Percentiles rank a stretch among this genome's conserved stretches.
Evolutionary conservation across 2,888 invertebrate species (phyloP).

Genomic region (Diplolepis rosae): DNA sequence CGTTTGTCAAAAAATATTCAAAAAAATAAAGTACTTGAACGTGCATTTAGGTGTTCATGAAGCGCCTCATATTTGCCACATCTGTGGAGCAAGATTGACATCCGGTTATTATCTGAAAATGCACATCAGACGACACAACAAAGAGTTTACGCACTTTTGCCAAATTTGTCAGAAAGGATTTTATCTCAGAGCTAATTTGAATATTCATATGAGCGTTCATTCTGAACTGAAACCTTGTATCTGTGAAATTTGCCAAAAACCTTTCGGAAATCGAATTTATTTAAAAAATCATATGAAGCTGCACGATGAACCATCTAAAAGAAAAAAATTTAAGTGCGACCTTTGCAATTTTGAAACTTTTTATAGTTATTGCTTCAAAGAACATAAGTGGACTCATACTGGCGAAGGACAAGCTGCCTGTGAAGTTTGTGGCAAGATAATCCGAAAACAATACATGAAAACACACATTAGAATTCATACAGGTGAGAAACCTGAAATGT

Average conservation of each 20-base stretch:
- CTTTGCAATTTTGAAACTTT: constrained; percentile 72
- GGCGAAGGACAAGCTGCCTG: constrained; percentile 69
- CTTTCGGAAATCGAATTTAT: constrained; percentile 75
- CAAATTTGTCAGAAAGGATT: constrained; percentile 69
- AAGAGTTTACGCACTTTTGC: constrained; percentile 73
- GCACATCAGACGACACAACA: constrained; percentile 67
- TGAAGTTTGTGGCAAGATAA: constrained; percentile 70
- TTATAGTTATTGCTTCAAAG: constrained; percentile 71
- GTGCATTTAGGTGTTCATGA: constrained; percentile 57
- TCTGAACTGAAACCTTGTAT: constrained; percentile 53
- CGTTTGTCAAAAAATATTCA: constrained; percentile 61
- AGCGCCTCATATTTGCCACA: constrained; percentile 74
- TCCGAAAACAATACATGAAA: constrained; percentile 63
- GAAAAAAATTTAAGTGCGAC: constrained; percentile 76
- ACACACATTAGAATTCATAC: constrained; percentile 62
- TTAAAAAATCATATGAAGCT: constrained; percentile 73
- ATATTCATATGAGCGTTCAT: constrained; percentile 68
- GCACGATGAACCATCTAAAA: constrained; percentile 61
- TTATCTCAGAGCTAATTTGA: constrained; percentile 61
- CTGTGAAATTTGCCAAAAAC: constrained; percentile 70
- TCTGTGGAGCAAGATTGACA: constrained; percentile 34
- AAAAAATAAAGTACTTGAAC: constrained; percentile 58
- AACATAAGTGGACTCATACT: constrained; percentile 71
- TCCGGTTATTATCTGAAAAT: constrained; percentile 38
- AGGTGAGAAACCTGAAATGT: constrained; percentile 64